Conservation (phyloP, 2,888 invertebrate genomes). For the Eristalis tenax region DNA sequence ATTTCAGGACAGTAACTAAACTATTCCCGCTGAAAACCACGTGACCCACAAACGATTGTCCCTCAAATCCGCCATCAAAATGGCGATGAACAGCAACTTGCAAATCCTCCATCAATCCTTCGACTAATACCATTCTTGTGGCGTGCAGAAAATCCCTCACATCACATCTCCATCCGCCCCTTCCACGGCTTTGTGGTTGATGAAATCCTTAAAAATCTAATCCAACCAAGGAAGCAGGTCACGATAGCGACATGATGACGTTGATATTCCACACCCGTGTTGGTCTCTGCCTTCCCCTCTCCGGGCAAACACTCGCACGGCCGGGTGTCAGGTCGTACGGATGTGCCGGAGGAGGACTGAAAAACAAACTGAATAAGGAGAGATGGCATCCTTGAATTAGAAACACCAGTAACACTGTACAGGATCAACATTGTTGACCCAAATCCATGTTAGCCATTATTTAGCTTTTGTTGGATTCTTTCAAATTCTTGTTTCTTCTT, state of each 20-base stretch:
- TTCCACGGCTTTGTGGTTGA: conserved; percentile 3
- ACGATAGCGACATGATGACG: conserved; percentile 33
- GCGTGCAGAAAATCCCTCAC: background rate
- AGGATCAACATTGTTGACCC: conserved; percentile 70
- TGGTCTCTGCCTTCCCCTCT: background rate
- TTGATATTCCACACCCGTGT: conserved; percentile 2
- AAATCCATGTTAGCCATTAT: conserved; percentile 62
- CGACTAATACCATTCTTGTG: background rate
- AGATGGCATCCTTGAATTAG: conserved; percentile 65
- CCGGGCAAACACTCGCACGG: background rate
- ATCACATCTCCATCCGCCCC: background rate
- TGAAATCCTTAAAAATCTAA: conserved; percentile 47
- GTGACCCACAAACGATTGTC: background rate
- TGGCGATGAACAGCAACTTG: background rate
- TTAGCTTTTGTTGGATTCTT: conserved; percentile 52
- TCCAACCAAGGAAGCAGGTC: conserved; percentile 53
- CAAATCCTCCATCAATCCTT: background rate
- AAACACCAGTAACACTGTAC: conserved; percentile 61
- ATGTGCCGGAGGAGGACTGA: background rate
- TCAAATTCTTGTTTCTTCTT: conserved; percentile 39
- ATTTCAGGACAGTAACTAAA: background rate
- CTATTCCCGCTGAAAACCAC: background rate
- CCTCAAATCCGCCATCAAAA: background rate
- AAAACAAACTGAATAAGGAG: conserved; percentile 24
- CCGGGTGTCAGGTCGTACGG: background rate